Evolutionary conservation across 2,113 vertebrate species (phyloP), one percentile per base, ranked within the genome.

Genomic region (Camelus dromedarius): DNA sequence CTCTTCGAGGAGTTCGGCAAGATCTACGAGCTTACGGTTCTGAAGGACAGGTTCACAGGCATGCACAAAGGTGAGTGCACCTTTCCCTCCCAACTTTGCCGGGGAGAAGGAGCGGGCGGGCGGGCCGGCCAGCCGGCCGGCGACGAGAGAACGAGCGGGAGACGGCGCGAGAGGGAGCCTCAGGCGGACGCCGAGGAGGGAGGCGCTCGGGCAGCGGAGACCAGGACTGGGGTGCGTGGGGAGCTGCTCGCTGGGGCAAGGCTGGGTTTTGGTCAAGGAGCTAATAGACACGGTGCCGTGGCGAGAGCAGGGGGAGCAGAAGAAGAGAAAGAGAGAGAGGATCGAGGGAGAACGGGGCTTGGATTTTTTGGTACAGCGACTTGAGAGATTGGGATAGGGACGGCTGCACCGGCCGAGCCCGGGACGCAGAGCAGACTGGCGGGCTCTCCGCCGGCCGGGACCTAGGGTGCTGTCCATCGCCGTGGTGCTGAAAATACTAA

Each of bases 1-100:
- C 99, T 99, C 98, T 99, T 99, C 98, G 99, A 99, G 99, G 99
- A 99, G 99, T 99, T 99, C 98, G 99, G 99, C 97, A 99, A 99
- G 99, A 99, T 99, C 99, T 99, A 99, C 97, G 99, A 99, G 99
- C 99, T 99, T 97, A 99, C 99, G 97, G 99, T 99, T 98, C 99
- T 99, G 98, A 99, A 99, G 99, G 99, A 99, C 99, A 99, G 99
- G 98, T 99, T 99, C 99, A 99, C 99, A 96, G 99, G 99, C 99
- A 99, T 99, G 99, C 99, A 99, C 99, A 99, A 99, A 99, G 99
- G 99, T 99, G 98, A 98, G 99, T 98, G 70, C 95, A 94, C 97
- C 96, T 98, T 93, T 98, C 98, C 98, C 92, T 91, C 90, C 98
- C 97, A 98, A 99, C 98, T 99, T 99, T 99, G 97, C 98, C 92